A percentile compares a stretch with the other conserved stretches of the same genome.
phyloP scores from a whole-genome alignment of 2,888 invertebrate genomes.

The Anarsia innoxiella region DNA sequence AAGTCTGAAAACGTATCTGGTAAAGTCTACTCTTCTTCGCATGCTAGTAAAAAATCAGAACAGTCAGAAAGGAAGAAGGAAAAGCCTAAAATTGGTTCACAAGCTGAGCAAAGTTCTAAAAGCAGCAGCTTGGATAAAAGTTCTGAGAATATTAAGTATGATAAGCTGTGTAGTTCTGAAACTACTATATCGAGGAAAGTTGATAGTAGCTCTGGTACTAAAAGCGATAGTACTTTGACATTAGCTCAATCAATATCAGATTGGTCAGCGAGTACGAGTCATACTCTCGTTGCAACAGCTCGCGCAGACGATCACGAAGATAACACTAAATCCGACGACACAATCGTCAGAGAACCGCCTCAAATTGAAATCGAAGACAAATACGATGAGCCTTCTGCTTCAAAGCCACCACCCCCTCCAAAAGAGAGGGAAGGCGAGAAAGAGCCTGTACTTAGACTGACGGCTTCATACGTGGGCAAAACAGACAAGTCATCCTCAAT shows the following conservation, averaged over 20 bases:
- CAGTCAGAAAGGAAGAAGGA: slow-evolving; percentile 33
- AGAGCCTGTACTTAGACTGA: slow-evolving; percentile 50
- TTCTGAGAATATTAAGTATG: slow-evolving; percentile 72
- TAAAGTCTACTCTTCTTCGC: slow-evolving; percentile 76
- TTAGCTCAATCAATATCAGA: slow-evolving; percentile 87
- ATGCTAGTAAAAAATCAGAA: slow-evolving; percentile 68
- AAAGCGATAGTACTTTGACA: slow-evolving; percentile 86
- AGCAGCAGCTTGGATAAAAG: slow-evolving; percentile 76
- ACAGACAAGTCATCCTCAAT: slow-evolving; percentile 69
- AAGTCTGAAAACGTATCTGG: slow-evolving; percentile 73
- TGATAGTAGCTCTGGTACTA: slow-evolving; percentile 80
- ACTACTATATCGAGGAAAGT: slow-evolving; percentile 69
- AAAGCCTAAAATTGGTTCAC: slow-evolving; percentile 50
- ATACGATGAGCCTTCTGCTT: slow-evolving; percentile 32
- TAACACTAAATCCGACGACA: slow-evolving; percentile 63
- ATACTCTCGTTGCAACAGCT: slow-evolving; percentile 80
- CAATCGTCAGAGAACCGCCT: slow-evolving; percentile 56
- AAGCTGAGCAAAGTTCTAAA: slow-evolving; percentile 72
- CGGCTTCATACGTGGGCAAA: slow-evolving; percentile 45
- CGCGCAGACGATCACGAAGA: slow-evolving; percentile 64
- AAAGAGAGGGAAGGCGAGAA: slow-evolving; percentile 33
- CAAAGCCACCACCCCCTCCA: slow-evolving; percentile 32
- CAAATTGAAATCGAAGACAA: slow-evolving; percentile 38
- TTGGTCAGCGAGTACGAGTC: slow-evolving; percentile 88
- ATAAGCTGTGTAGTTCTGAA: slow-evolving; percentile 77